Percentiles rank a stretch among this genome's conserved stretches.
phyloP scores from a whole-genome alignment of 2,888 invertebrate genomes.

The Chamaedrilus cognettii region DNA sequence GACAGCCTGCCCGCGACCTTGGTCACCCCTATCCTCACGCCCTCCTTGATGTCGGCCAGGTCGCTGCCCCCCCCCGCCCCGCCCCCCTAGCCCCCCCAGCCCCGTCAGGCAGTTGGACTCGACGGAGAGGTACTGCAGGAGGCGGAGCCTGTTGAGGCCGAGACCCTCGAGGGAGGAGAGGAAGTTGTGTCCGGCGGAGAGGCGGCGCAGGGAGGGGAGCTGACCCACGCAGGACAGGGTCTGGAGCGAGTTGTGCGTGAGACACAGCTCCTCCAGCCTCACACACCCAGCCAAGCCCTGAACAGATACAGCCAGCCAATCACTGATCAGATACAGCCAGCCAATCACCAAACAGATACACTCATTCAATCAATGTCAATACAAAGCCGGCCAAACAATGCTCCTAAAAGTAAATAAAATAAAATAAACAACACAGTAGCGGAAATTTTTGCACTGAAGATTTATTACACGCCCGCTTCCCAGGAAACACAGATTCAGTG shows the following conservation, averaged over 20 bases:
- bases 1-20: conserved; percentile 97
- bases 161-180: conserved; percentile 48
- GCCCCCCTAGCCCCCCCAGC: conserved; percentile 48
- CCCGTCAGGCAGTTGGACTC: conserved; percentile 53
- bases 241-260: conserved; percentile 55
- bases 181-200: conserved; percentile 55
- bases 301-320: not conserved
- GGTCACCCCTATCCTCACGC: conserved; percentile 94
- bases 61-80: conserved; percentile 66
- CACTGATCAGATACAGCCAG: not conserved
- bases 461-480: no score
- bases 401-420: no score
- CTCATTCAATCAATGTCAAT: not conserved
- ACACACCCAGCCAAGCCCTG: conserved; percentile 55
- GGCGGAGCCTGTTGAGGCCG: conserved; percentile 43
- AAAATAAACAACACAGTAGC: no score
- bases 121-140: conserved; percentile 51
- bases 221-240: conserved; percentile 49
- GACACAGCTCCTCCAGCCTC: conserved; percentile 55
- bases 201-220: conserved; percentile 46
- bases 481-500: no score
- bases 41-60: conserved; percentile 95
- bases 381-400: no score
- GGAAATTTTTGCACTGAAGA: no score
- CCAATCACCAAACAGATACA: not conserved